These are phyloP conservation scores for Formica selysi DNA, from an alignment of 1,140 invertebrate genomes.

Conservation along the genomic window DNA sequence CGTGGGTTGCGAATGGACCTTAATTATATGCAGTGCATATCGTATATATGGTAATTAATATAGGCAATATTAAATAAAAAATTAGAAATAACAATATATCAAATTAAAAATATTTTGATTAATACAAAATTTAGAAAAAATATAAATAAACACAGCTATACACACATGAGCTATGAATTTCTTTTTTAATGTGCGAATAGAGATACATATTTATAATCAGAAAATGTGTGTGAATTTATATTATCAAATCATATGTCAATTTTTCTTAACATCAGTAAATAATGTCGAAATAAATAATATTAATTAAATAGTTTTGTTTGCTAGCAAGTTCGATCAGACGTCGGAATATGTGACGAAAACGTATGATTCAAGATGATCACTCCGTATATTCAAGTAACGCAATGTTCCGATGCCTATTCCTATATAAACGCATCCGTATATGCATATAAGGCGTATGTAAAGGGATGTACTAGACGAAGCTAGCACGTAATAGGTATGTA, in stretches of 20 bases:
- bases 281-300: not conserved
- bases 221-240: not conserved
- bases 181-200: not conserved
- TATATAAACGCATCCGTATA: not conserved
- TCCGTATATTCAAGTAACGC: not conserved
- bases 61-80: not conserved
- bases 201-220: not conserved
- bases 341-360: not conserved
- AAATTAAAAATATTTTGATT: not conserved
- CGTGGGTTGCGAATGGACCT: not conserved
- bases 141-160: not conserved
- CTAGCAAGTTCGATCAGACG: not conserved
- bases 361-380: not conserved
- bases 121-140: not conserved
- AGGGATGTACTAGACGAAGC: conserved; percentile 44
- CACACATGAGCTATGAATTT: not conserved
- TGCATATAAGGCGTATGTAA: not conserved
- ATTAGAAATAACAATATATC: not conserved
- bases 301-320: not conserved
- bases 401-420: conserved; percentile 8
- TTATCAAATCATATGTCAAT: not conserved
- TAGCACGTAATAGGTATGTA: conserved; percentile 50
- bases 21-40: not conserved
- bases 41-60: not conserved
- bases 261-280: not conserved